These are phyloP conservation scores for Colius striatus DNA, from an alignment of 2,113 vertebrate species.

Conservation along the genomic window DNA sequence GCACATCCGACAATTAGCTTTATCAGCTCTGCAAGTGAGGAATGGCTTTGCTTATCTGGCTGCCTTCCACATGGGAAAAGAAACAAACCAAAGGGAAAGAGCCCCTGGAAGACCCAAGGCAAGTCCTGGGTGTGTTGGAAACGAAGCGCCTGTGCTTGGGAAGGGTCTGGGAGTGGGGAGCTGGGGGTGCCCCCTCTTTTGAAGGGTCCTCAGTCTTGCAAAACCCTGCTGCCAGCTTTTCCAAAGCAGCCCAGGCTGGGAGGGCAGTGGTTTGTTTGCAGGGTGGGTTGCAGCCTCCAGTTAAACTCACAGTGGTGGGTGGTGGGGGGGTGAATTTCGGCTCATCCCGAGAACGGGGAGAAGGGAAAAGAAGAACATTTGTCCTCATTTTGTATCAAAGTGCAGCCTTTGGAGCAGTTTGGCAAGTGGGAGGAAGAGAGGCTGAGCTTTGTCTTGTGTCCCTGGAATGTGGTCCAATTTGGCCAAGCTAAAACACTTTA, in stretches of 20 bases:
- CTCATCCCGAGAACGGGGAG: neutral
- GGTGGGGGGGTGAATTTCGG: too few relatives aligned
- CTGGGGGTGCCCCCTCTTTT: neutral
- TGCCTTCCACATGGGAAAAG: conserved; percentile 41
- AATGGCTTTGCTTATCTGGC: conserved; percentile 61
- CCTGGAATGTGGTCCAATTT: conserved; percentile 57
- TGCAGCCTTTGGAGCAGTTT: conserved; percentile 42
- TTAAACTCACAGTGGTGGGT: neutral
- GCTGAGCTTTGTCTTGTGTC: conserved; percentile 14
- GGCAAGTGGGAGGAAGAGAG: conserved; percentile 35
- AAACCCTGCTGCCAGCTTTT: neutral
- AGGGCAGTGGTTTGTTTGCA: neutral
- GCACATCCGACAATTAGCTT: conserved; percentile 75
- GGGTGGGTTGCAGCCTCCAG: neutral
- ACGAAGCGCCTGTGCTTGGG: neutral
- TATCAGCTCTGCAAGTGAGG: conserved; percentile 71
- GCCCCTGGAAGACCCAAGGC: neutral
- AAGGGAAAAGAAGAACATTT: neutral
- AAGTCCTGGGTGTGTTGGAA: neutral
- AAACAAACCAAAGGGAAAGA: neutral
- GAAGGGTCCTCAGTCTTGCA: neutral
- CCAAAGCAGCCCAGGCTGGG: neutral
- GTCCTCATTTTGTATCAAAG: conserved; percentile 15
- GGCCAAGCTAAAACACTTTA: conserved; percentile 41
- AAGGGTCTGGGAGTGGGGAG: neutral